These are phyloP conservation scores for Diceros bicornis DNA, from an alignment of 2,797 vertebrate genomes.

Conservation along the genomic window DNA sequence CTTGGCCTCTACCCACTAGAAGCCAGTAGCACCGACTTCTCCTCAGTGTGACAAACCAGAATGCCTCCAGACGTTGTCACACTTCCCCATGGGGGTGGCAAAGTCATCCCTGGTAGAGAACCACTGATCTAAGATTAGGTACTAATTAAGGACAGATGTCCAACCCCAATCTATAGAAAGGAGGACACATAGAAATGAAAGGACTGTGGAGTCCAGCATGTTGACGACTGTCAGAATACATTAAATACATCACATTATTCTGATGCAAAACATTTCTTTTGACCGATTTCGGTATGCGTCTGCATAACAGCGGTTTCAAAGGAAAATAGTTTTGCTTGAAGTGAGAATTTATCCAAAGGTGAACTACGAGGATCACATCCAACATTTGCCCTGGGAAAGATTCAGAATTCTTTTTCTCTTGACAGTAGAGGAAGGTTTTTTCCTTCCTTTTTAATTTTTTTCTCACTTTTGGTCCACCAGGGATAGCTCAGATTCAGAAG, in stretches of 20 bases:
- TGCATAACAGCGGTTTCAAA: conserved; percentile 76
- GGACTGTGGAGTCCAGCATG: neutral
- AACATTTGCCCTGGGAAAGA: conserved; percentile 62
- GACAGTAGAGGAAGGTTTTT: conserved; percentile 48
- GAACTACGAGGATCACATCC: conserved; percentile 76
- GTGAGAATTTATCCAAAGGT: conserved; percentile 75
- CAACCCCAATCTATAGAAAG: rapidly evolving
- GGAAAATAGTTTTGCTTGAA: conserved; percentile 67
- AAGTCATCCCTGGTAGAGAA: neutral
- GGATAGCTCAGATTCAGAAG: conserved; percentile 78
- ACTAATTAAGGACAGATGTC: neutral
- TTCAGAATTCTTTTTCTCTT: conserved; percentile 72
- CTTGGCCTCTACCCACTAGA: neutral
- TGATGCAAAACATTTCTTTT: conserved; percentile 57
- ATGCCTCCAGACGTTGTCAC: neutral
- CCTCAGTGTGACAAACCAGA: neutral
- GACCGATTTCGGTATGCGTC: conserved; percentile 67
- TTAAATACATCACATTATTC: conserved; percentile 23
- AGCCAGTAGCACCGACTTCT: too few relatives aligned
- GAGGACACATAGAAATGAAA: neutral
- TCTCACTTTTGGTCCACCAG: conserved; percentile 61
- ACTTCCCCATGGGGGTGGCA: neutral
- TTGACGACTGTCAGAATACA: conserved; percentile 2
- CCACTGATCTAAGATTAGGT: neutral
- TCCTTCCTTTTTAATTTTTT: neutral